Evolutionary conservation across 2,113 vertebrate species (phyloP).

Genomic region (Neogobius melanostomus): DNA sequence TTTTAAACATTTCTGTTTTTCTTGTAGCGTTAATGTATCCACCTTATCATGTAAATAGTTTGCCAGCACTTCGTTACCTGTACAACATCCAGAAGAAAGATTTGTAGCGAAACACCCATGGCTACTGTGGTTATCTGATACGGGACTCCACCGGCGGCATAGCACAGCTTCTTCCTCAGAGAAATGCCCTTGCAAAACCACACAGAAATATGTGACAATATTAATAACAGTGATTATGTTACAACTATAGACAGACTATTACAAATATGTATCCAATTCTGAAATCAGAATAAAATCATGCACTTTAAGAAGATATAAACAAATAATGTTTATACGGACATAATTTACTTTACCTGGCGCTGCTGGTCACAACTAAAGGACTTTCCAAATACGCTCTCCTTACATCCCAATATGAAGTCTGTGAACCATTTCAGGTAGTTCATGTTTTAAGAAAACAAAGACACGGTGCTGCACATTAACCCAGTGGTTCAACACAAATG

Average conservation of each 20-base stretch:
- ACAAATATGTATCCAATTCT: background rate
- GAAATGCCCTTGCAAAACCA: constrained; percentile 42
- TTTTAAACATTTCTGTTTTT: too few species aligned
- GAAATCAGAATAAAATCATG: too few species aligned
- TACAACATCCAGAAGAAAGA: constrained; percentile 79
- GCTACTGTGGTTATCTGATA: constrained; percentile 69
- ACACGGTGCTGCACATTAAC: too few species aligned
- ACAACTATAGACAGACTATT: background rate
- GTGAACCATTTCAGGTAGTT: constrained; percentile 22
- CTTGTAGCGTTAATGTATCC: too few species aligned
- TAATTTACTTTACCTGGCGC: background rate
- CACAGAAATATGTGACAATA: background rate
- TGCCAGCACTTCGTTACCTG: constrained; percentile 60
- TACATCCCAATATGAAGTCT: constrained; percentile 20
- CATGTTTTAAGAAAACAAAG: background rate
- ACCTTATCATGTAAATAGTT: background rate
- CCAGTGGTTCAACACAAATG: too few species aligned
- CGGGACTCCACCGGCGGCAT: constrained; percentile 70
- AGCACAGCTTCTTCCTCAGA: constrained; percentile 72
- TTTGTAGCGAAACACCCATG: constrained; percentile 72
- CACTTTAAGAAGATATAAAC: too few species aligned
- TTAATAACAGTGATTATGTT: too few species aligned
- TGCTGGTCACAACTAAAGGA: constrained; percentile 5
- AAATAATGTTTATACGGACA: background rate
- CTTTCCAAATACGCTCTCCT: constrained; percentile 15